Conservation (phyloP, 23 tunicate genomes). For the Clavelina lepadiformis region DNA sequence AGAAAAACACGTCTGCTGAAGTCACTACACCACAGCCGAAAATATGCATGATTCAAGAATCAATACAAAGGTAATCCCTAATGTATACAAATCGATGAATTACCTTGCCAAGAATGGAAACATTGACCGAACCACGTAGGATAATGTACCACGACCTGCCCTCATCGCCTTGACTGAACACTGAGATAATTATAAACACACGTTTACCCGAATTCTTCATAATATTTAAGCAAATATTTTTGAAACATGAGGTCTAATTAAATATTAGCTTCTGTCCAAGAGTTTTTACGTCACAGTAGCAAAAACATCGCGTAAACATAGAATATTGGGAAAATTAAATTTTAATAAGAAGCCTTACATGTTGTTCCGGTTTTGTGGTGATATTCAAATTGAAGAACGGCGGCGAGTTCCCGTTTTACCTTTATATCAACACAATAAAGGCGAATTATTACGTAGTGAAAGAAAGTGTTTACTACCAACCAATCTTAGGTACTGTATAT, state of each 20-base stretch:
- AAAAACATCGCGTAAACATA: background rate
- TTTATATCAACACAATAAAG: conserved; percentile 3
- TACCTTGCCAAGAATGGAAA: conserved; percentile 71
- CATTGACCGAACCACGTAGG: conserved; percentile 69
- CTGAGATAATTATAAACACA: too few species aligned
- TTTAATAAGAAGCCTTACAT: conserved; percentile 34
- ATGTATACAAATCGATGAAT: conserved; percentile 4
- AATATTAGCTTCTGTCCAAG: too few species aligned
- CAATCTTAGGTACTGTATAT: background rate
- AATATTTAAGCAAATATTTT: too few species aligned
- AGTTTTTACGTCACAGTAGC: too few species aligned
- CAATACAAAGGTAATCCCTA: too few species aligned
- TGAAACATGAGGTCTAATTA: too few species aligned
- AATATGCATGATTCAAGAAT: too few species aligned
- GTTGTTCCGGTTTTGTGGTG: conserved; percentile 39
- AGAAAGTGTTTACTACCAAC: background rate
- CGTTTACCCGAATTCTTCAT: too few species aligned
- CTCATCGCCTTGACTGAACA: conserved; percentile 94
- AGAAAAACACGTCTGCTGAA: too few species aligned
- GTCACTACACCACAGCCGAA: too few species aligned
- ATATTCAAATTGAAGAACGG: conserved; percentile 66
- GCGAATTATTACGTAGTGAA: background rate
- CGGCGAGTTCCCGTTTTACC: conserved; percentile 78
- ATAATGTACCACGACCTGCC: conserved; percentile 90
- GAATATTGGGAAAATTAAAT: background rate